phyloP scores from a whole-genome alignment of 2,113 vertebrate species.

The Sorex araneus region DNA sequence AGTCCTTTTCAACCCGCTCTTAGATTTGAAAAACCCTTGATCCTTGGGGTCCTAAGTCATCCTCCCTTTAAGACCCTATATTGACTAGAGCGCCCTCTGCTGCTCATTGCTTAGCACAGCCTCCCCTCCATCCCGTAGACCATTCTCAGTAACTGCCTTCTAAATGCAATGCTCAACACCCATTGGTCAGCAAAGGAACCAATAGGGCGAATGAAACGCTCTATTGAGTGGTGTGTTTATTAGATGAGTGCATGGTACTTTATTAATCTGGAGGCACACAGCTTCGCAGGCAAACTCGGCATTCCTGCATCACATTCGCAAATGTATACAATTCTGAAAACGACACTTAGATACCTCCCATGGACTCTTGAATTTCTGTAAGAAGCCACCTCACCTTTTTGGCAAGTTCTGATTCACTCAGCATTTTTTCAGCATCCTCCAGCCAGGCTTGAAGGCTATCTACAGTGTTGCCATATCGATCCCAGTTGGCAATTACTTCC shows the following conservation, averaged over 20 bases:
- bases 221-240: neutral
- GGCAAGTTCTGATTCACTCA: conserved; percentile 92
- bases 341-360: no score
- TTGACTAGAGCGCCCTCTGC: neutral
- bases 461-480: conserved; percentile 93
- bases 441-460: conserved; percentile 95
- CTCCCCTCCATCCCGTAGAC: neutral
- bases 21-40: neutral
- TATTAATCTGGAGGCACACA: neutral
- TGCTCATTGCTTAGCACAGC: neutral
- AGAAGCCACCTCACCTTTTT: conserved; percentile 90
- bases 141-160: neutral
- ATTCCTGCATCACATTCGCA: neutral
- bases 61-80: neutral
- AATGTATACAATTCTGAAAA: neutral
- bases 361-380: neutral
- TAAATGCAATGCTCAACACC: neutral
- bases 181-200: neutral
- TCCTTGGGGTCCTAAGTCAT: neutral
- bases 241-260: neutral
- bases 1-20: neutral
- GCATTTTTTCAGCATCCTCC: conserved; percentile 95
- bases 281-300: neutral
- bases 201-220: neutral
- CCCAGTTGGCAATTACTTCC: conserved; percentile 96